A percentile compares a stretch with the other conserved stretches of the same genome.
Conservation (phyloP, 2,888 invertebrate genomes). For the Brenthis hecate region DNA sequence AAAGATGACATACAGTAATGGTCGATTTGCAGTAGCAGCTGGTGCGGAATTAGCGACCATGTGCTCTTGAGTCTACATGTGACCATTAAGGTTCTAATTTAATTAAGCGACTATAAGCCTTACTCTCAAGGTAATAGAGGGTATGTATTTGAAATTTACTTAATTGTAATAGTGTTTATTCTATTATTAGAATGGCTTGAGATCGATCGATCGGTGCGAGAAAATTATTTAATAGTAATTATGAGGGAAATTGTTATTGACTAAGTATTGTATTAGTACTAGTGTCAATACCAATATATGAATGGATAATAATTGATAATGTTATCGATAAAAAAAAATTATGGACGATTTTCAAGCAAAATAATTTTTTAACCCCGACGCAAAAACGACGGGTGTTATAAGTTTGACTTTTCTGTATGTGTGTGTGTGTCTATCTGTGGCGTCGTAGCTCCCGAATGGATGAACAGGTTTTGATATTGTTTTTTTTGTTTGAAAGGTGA, state of each 20-base stretch:
- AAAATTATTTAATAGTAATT: constrained; percentile 1
- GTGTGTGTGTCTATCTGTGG: too few species aligned
- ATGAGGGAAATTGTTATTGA: not conserved
- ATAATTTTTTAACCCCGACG: too few species aligned
- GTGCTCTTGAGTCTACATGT: constrained; percentile 35
- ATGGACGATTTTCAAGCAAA: too few species aligned
- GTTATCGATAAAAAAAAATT: too few species aligned
- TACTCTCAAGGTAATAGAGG: not conserved
- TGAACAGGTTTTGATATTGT: too few species aligned
- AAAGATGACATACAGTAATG: constrained; percentile 79
- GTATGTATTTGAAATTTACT: not conserved
- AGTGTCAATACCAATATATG: too few species aligned
- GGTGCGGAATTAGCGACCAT: constrained; percentile 49
- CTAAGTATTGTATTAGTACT: too few species aligned
- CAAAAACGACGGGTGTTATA: too few species aligned
- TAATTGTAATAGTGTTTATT: constrained; percentile 8
- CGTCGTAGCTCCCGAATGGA: too few species aligned
- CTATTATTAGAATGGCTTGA: constrained; percentile 9
- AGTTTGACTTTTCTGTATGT: too few species aligned
- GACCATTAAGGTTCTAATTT: constrained; percentile 22
- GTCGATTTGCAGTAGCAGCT: constrained; percentile 67
- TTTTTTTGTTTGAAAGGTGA: too few species aligned
- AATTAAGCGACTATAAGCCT: constrained; percentile 21
- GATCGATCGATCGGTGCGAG: not conserved
- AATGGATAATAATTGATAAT: too few species aligned